phyloP scores from a whole-genome alignment of 2,113 vertebrate genomes.

The Bos javanicus region DNA sequence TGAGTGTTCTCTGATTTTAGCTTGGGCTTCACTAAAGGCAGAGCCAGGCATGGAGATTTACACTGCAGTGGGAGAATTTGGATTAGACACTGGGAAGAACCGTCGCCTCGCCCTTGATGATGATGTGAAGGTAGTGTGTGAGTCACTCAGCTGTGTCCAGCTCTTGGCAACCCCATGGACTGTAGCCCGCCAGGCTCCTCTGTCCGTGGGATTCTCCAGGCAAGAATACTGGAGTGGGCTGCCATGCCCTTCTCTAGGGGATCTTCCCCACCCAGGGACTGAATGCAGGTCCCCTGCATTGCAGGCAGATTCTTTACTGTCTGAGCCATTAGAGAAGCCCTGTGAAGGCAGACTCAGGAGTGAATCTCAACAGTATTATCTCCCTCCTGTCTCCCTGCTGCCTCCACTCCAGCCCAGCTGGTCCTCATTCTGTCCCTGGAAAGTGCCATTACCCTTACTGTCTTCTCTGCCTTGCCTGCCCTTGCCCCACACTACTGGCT shows the following conservation, averaged over 20 bases:
- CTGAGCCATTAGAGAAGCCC: not conserved
- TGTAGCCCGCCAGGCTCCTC: not conserved
- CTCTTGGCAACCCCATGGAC: not conserved
- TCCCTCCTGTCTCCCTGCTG: not conserved
- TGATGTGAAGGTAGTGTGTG: not conserved
- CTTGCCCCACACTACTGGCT: not conserved
- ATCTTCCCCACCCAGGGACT: not conserved
- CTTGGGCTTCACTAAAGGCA: not conserved
- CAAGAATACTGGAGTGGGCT: not conserved
- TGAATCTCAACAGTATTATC: not conserved
- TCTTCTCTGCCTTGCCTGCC: not conserved
- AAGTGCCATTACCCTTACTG: not conserved
- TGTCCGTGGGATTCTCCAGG: not conserved
- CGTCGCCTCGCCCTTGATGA: not conserved
- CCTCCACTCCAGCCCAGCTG: not conserved
- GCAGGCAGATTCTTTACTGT: not conserved
- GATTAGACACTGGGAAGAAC: not conserved
- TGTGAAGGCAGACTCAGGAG: too few relatives aligned
- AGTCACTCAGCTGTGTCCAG: rapidly evolving
- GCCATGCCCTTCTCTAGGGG: not conserved
- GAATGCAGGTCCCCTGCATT: not conserved
- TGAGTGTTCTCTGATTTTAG: not conserved
- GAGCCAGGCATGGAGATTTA: not conserved
- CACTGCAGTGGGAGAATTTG: not conserved
- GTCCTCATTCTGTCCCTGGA: not conserved